phyloP scores from a whole-genome alignment of 1,140 invertebrate genomes.

The Neodiprion virginianus region DNA sequence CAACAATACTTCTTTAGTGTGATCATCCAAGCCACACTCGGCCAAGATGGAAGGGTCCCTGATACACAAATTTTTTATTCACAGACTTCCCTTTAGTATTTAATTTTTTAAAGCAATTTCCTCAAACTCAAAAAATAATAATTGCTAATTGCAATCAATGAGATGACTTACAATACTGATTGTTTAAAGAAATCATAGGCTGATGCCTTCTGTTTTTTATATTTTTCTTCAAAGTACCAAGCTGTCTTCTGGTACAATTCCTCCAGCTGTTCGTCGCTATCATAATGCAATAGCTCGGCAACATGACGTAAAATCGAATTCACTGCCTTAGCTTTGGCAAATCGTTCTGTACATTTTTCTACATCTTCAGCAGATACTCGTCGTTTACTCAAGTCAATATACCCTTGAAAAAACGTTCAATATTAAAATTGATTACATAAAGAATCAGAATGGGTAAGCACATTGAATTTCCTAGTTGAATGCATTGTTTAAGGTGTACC shows the following conservation, averaged over 20 bases:
- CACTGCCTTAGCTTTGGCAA: constrained; percentile 98
- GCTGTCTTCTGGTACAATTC: constrained; percentile 97
- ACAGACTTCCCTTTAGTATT: constrained; percentile 11
- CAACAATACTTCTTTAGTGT: constrained; percentile 91
- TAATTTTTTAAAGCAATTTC: constrained; percentile 23
- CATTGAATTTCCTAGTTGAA: background rate
- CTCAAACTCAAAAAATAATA: constrained; percentile 21
- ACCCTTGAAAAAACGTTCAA: constrained; percentile 69
- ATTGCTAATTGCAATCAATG: constrained; percentile 25
- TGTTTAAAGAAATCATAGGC: constrained; percentile 99
- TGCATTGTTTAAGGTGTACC: background rate
- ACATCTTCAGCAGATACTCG: constrained; percentile 98
- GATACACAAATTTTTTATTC: constrained; percentile 42
- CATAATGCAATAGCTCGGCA: constrained; percentile 92
- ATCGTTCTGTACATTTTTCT: constrained; percentile 97
- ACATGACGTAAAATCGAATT: constrained; percentile 98
- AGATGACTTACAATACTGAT: constrained; percentile 85
- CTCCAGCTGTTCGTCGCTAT: constrained; percentile 91
- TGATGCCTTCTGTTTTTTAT: constrained; percentile 87
- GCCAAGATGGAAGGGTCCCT: constrained; percentile 93
- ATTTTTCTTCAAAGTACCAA: constrained; percentile 98
- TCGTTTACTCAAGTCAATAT: constrained; percentile 99
- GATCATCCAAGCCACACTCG: constrained; percentile 94
- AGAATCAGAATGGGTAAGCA: background rate
- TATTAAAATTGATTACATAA: no score